A percentile compares a stretch with the other conserved stretches of the same genome.
These are phyloP conservation scores for Chaetogeoica ovagalla DNA, from an alignment of 2,888 invertebrate species.

Conservation along the genomic window DNA sequence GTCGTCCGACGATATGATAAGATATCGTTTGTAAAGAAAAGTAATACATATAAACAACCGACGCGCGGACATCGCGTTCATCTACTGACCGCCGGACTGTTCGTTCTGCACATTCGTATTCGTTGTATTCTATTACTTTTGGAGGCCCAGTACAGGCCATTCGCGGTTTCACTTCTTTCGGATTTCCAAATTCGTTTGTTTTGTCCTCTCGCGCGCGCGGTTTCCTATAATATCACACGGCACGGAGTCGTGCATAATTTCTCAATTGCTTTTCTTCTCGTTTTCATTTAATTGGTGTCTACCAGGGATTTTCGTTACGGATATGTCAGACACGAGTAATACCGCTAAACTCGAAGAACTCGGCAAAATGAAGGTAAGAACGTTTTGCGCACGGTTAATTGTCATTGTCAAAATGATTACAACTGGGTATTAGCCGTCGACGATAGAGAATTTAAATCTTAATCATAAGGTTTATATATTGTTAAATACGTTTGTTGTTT, in stretches of 20 bases:
- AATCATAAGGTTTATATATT: too few species aligned
- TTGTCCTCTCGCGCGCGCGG: neutral
- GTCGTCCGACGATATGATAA: slow-evolving; percentile 1
- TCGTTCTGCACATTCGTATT: neutral
- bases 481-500: neutral
- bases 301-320: neutral
- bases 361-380: slow-evolving; percentile 45
- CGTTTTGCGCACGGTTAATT: neutral
- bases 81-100: neutral
- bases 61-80: neutral
- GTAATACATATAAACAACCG: slow-evolving; percentile 32
- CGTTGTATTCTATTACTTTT: neutral
- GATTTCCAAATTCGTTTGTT: neutral
- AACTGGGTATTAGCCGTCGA: neutral
- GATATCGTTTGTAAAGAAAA: slow-evolving; percentile 14
- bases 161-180: neutral
- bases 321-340: slow-evolving; percentile 52
- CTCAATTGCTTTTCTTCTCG: too few species aligned
- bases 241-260: too few species aligned
- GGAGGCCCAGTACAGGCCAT: neutral
- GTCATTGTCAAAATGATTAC: neutral
- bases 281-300: too few species aligned
- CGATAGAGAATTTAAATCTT: too few species aligned
- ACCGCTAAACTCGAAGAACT: slow-evolving; percentile 39
- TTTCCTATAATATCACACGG: too few species aligned